phyloP scores from a whole-genome alignment of 2,797 vertebrate genomes.

The Etheostoma perlongum region DNA sequence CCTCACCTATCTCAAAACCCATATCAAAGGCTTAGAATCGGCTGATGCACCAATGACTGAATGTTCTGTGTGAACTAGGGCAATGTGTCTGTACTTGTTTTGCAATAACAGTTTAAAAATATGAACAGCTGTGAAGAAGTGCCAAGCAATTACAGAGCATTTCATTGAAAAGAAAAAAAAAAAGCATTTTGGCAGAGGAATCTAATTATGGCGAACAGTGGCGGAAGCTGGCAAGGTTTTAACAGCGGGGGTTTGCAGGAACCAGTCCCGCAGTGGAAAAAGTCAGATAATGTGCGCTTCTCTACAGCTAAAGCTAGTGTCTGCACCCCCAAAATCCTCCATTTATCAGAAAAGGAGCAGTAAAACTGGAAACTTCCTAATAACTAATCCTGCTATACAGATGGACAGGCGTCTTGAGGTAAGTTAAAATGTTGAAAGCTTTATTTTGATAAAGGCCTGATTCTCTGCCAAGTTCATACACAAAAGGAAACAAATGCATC shows the following conservation, averaged over 20 bases:
- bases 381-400: conserved; percentile 47
- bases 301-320: conserved; percentile 18
- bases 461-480: conserved; percentile 11
- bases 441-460: conserved; percentile 31
- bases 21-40: background rate
- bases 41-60: background rate
- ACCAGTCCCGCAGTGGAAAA: conserved; percentile 26
- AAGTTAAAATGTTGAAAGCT: conserved; percentile 23
- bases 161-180: conserved; percentile 52
- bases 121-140: conserved; percentile 18
- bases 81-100: conserved; percentile 14
- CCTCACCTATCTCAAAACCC: too few species aligned
- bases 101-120: conserved; percentile 8
- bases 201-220: conserved; percentile 41
- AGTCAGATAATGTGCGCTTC: conserved; percentile 53
- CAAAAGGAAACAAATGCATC: conserved; percentile 3
- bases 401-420: conserved; percentile 35
- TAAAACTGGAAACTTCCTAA: conserved; percentile 35
- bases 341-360: conserved; percentile 46
- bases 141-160: conserved; percentile 32
- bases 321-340: conserved; percentile 33
- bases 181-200: conserved; percentile 56
- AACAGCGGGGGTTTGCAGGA: conserved; percentile 49
- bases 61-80: background rate
- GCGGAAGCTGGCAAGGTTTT: conserved; percentile 38